Percentiles rank a stretch among this genome's conserved stretches.
Conservation (phyloP, 2,888 invertebrate genomes). For the Cheilosia grossa region DNA sequence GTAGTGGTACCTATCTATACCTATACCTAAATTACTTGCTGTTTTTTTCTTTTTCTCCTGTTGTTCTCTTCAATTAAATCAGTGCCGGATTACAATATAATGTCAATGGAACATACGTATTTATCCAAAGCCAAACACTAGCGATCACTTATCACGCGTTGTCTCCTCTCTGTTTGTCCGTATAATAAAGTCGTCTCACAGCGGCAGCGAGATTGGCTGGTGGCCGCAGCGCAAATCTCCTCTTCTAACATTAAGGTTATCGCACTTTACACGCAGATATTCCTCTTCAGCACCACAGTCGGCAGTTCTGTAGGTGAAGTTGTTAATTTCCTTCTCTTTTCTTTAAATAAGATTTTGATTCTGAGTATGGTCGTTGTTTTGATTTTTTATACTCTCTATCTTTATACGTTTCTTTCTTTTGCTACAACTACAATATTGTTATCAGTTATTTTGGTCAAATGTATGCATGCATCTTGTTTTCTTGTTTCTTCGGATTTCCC, state of each 20-base stretch:
- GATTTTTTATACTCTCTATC: slow-evolving; percentile 30
- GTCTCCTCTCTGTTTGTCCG: slow-evolving; percentile 40
- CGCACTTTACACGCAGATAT: slow-evolving; percentile 71
- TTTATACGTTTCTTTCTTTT: slow-evolving; percentile 14
- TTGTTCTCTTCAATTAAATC: slow-evolving; percentile 45
- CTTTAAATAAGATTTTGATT: slow-evolving; percentile 39
- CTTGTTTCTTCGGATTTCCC: slow-evolving; percentile 35
- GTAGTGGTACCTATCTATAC: not conserved
- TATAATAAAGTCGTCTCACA: slow-evolving; percentile 17
- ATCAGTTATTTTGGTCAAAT: slow-evolving; percentile 71
- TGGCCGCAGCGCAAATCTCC: slow-evolving; percentile 50
- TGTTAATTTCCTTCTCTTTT: slow-evolving; percentile 54
- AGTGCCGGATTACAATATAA: slow-evolving; percentile 53
- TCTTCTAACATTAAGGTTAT: slow-evolving; percentile 69
- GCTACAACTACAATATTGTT: slow-evolving; percentile 47
- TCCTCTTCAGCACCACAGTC: slow-evolving; percentile 54
- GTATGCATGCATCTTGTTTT: slow-evolving; percentile 58
- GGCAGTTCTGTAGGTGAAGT: slow-evolving; percentile 62
- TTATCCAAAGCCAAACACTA: slow-evolving; percentile 39
- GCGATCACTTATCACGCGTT: slow-evolving; percentile 56
- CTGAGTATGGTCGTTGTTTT: slow-evolving; percentile 41
- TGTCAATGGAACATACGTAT: slow-evolving; percentile 40
- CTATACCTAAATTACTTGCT: not conserved
- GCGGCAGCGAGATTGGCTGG: slow-evolving; percentile 25
- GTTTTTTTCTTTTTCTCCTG: too few species aligned